These are phyloP conservation scores for Drosophila ananassae DNA, from an alignment of 1,140 invertebrate genomes.

Conservation along the genomic window DNA sequence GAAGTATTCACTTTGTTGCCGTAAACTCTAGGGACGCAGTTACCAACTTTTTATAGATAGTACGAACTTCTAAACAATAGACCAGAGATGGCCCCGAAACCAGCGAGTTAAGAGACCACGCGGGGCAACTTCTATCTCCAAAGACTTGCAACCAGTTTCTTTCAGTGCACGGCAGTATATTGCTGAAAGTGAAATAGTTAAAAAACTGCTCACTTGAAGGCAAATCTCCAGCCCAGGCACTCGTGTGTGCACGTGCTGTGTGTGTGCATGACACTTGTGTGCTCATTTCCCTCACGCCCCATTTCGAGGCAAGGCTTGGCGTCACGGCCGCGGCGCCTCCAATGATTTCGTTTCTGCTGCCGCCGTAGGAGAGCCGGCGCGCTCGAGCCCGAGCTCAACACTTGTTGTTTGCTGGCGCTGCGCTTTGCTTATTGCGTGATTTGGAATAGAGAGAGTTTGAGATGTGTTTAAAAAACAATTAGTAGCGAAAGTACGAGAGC, in stretches of 20 bases:
- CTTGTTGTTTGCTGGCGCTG: conserved; percentile 35
- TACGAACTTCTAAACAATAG: too few relatives aligned
- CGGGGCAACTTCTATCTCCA: too few relatives aligned
- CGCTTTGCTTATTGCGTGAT: conserved; percentile 62
- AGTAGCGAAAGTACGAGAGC: conserved; percentile 11
- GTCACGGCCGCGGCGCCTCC: conserved; percentile 18
- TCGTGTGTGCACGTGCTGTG: conserved; percentile 6
- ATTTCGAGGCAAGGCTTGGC: conserved; percentile 42
- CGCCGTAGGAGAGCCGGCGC: conserved; percentile 16
- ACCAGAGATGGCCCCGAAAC: too few relatives aligned
- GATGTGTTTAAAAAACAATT: conserved; percentile 80
- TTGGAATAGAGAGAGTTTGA: conserved; percentile 39
- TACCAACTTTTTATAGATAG: too few relatives aligned
- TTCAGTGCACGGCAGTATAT: conserved; percentile 2
- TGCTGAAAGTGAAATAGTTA: conserved; percentile 73
- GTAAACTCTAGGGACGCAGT: too few relatives aligned
- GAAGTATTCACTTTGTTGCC: too few relatives aligned
- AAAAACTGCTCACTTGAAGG: conserved; percentile 78
- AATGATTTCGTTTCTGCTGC: conserved; percentile 36
- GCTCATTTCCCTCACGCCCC: conserved; percentile 62
- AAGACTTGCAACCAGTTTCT: background rate
- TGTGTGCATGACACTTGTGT: conserved; percentile 61
- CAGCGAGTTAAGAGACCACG: too few relatives aligned
- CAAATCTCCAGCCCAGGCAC: conserved; percentile 59
- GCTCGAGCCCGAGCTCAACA: conserved; percentile 25